Conservation (phyloP, 2,113 vertebrate species). For the Leucosticte australis region DNA sequence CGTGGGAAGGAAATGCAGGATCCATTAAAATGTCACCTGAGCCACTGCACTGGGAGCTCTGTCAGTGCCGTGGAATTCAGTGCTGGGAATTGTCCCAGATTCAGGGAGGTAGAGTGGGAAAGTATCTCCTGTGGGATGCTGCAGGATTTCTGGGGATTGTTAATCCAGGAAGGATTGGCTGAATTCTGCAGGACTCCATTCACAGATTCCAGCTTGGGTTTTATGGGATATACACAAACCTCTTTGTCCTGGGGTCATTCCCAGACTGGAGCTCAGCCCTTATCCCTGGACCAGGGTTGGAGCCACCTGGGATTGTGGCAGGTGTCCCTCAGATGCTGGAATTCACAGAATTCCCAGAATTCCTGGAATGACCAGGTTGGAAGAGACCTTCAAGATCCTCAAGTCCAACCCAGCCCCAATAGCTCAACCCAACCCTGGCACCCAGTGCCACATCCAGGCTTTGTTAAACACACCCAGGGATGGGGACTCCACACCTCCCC, state of each 20-base stretch:
- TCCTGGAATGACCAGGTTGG: too few species aligned
- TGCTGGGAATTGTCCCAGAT: background rate
- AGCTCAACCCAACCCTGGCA: too few species aligned
- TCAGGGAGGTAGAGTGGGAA: background rate
- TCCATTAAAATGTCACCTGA: background rate
- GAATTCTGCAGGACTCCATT: background rate
- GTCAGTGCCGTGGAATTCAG: background rate
- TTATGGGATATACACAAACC: accelerated
- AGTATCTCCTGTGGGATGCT: background rate
- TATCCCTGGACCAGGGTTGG: background rate
- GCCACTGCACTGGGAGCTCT: background rate
- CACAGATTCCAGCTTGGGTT: background rate
- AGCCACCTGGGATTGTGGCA: background rate
- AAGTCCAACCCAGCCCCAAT: too few species aligned
- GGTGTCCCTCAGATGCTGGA: background rate
- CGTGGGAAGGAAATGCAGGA: background rate
- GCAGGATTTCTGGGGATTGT: background rate
- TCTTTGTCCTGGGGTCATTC: background rate
- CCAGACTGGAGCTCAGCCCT: background rate
- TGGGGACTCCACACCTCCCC: too few species aligned
- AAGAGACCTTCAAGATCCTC: too few species aligned
- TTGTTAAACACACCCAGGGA: too few species aligned
- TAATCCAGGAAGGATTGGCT: accelerated
- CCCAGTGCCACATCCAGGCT: too few species aligned
- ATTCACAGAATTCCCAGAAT: too few species aligned